These are phyloP conservation scores for Leucopsar rothschildi DNA, from an alignment of 2,113 vertebrate genomes.

Conservation along the genomic window DNA sequence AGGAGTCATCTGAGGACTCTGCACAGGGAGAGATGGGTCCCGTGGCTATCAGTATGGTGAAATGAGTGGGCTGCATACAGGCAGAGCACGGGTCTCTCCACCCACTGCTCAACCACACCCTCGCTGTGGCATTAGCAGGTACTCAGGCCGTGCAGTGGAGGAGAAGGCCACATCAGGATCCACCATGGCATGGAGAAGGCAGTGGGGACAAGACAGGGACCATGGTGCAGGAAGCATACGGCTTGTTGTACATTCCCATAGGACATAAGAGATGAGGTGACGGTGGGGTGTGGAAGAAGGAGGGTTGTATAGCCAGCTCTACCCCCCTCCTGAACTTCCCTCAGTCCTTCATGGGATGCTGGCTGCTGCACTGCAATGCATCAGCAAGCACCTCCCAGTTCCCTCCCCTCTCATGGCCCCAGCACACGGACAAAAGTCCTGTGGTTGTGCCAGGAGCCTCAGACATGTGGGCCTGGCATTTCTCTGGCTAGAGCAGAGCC, in stretches of 20 bases:
- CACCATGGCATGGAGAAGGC: not conserved
- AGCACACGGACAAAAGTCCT: not conserved
- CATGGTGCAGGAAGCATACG: accelerated
- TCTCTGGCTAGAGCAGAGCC: not conserved
- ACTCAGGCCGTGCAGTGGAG: not conserved
- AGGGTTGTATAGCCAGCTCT: not conserved
- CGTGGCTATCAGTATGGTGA: not conserved
- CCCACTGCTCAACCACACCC: not conserved
- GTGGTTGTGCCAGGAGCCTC: not conserved
- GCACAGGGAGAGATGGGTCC: not conserved
- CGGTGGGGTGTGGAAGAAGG: not conserved
- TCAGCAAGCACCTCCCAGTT: not conserved
- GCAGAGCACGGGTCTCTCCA: not conserved
- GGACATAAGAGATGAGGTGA: not conserved
- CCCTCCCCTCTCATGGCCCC: not conserved
- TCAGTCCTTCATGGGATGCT: accelerated
- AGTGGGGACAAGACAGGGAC: not conserved
- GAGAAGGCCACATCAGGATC: not conserved
- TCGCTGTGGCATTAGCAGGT: not conserved
- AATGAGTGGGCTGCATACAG: not conserved
- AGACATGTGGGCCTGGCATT: not conserved
- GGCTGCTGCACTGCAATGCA: not conserved
- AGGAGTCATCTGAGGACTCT: constrained; percentile 98
- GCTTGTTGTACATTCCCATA: not conserved
- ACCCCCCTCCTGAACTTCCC: accelerated